Conservation (phyloP, 2,113 vertebrate species). For the Carollia perspicillata region DNA sequence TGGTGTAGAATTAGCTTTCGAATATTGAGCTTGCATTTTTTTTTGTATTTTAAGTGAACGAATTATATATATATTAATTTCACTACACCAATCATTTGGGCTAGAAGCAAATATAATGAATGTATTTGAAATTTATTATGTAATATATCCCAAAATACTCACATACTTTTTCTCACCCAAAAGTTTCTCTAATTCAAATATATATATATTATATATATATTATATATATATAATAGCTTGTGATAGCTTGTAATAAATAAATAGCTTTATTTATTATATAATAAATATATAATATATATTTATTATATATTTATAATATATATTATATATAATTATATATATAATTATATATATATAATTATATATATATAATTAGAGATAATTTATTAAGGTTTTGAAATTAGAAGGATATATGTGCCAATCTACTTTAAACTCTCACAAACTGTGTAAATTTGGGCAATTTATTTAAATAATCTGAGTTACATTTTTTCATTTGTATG, state of each 20-base stretch:
- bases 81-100: not conserved
- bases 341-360: too few relatives aligned
- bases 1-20: not conserved
- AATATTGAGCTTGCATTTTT: not conserved
- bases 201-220: too few relatives aligned
- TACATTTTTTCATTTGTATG: not conserved
- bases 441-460: not conserved
- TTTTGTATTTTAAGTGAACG: not conserved
- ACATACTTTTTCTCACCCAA: not conserved
- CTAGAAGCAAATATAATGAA: not conserved
- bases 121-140: not conserved
- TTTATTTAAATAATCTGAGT: not conserved
- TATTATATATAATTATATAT: too few relatives aligned
- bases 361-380: not conserved
- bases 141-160: not conserved
- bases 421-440: not conserved
- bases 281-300: too few relatives aligned
- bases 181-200: not conserved
- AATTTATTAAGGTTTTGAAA: not conserved
- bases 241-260: too few relatives aligned
- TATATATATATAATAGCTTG: too few relatives aligned
- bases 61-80: not conserved
- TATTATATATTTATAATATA: too few relatives aligned
- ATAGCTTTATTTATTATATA: too few relatives aligned
- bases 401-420: not conserved